phyloP scores from a whole-genome alignment of 2,113 vertebrate genomes.

The Spheniscus mendiculus region DNA sequence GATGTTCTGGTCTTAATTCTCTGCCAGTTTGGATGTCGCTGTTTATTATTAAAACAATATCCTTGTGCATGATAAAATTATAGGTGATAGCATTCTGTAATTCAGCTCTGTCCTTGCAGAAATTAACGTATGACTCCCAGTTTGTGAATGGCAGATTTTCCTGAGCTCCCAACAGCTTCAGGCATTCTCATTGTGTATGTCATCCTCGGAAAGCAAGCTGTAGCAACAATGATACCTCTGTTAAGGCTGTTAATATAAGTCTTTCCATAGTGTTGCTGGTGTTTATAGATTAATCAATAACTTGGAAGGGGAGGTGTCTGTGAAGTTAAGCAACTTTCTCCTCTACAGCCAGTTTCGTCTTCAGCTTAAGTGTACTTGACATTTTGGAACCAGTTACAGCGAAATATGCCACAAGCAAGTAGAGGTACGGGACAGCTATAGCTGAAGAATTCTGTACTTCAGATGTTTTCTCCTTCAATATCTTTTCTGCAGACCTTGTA shows the following conservation, averaged over 20 bases:
- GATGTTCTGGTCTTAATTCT: background rate
- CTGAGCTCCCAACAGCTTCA: background rate
- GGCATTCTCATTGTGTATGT: background rate
- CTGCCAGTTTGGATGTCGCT: background rate
- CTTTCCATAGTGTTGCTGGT: background rate
- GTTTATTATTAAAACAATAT: background rate
- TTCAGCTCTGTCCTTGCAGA: background rate
- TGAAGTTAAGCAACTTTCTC: background rate
- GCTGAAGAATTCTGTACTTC: background rate
- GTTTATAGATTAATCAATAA: slow-evolving; percentile 15
- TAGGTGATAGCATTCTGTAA: background rate
- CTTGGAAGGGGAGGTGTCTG: background rate
- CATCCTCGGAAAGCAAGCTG: background rate
- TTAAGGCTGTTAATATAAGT: background rate
- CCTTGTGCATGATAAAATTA: background rate
- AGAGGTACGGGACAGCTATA: background rate
- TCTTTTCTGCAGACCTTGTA: background rate
- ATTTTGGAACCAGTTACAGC: background rate
- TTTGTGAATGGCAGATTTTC: background rate
- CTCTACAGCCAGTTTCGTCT: background rate
- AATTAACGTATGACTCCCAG: background rate
- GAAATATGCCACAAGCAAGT: background rate
- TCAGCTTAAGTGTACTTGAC: background rate
- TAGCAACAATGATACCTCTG: background rate
- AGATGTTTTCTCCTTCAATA: background rate